Evolutionary conservation across 2,888 invertebrate species (phyloP).

Genomic region (Nemoura dubitans): DNA sequence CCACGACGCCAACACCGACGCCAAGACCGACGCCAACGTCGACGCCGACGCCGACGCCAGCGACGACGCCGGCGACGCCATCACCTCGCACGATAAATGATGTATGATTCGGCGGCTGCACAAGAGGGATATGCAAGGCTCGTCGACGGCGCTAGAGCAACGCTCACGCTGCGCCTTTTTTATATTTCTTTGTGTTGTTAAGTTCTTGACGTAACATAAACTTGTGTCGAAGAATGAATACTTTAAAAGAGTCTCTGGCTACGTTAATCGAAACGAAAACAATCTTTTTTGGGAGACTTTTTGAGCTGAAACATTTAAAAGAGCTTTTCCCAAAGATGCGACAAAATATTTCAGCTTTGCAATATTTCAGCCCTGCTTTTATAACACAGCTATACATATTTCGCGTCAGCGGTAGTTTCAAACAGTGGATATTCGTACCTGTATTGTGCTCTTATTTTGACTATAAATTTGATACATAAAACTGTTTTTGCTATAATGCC

Average conservation of each 20-base stretch:
- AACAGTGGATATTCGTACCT: neutral
- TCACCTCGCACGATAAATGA: slow-evolving; percentile 29
- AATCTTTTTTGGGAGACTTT: neutral
- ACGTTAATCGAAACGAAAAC: slow-evolving; percentile 7
- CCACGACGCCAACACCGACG: slow-evolving; percentile 21
- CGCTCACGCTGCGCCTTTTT: neutral
- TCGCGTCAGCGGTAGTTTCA: neutral
- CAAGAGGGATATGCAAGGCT: neutral
- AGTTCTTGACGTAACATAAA: neutral
- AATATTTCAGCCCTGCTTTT: too few relatives aligned
- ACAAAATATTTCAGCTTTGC: neutral
- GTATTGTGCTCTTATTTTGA: neutral
- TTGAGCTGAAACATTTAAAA: neutral
- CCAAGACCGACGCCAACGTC: slow-evolving; percentile 14
- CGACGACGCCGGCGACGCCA: slow-evolving; percentile 13
- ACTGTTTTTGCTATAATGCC: neutral
- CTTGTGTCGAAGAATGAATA: slow-evolving; percentile 4
- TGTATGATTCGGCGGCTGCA: slow-evolving; percentile 19
- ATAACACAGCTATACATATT: too few relatives aligned
- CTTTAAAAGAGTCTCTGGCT: neutral
- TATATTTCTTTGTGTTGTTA: slow-evolving; percentile 12
- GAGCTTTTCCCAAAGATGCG: neutral
- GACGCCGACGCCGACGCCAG: neutral
- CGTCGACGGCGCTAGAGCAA: neutral
- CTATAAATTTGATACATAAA: neutral